phyloP scores from a whole-genome alignment of 2,888 invertebrate species.

The Alloscopus bannaensis region DNA sequence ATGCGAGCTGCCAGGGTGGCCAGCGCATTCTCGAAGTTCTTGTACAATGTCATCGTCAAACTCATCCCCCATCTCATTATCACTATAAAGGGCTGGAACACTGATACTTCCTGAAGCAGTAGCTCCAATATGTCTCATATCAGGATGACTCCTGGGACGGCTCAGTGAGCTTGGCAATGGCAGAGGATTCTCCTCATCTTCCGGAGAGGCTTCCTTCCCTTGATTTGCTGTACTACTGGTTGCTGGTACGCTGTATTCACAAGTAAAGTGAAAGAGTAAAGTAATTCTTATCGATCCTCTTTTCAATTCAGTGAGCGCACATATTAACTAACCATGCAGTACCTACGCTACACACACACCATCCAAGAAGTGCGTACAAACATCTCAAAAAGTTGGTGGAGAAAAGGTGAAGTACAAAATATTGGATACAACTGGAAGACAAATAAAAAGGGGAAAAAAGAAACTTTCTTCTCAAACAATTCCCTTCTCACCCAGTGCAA shows the following conservation, averaged over 20 bases:
- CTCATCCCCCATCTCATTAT: slow-evolving; percentile 66
- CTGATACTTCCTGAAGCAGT: slow-evolving; percentile 62
- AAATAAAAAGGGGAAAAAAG: slow-evolving; percentile 24
- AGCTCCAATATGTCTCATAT: slow-evolving; percentile 64
- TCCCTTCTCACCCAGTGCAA: slow-evolving; percentile 47
- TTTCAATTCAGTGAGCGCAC: too few relatives aligned
- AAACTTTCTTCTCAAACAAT: slow-evolving; percentile 45
- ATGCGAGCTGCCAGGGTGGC: slow-evolving; percentile 56
- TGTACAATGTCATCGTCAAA: slow-evolving; percentile 70
- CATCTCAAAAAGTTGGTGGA: too few relatives aligned
- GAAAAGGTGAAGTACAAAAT: neutral
- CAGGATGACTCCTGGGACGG: slow-evolving; percentile 68
- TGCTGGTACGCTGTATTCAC: slow-evolving; percentile 31
- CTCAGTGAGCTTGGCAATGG: slow-evolving; percentile 68
- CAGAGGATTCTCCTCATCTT: slow-evolving; percentile 68
- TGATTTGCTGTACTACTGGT: slow-evolving; percentile 32
- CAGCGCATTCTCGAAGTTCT: slow-evolving; percentile 67
- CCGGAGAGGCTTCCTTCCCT: slow-evolving; percentile 54
- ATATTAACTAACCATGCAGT: too few relatives aligned
- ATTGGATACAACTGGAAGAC: neutral
- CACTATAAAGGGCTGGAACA: slow-evolving; percentile 68
- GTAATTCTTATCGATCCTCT: neutral
- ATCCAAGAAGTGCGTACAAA: too few relatives aligned
- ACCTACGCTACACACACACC: too few relatives aligned
- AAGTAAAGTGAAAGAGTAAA: neutral